Evolutionary conservation across 2,888 invertebrate genomes (phyloP).

Genomic region (Stegophylla sp.): DNA sequence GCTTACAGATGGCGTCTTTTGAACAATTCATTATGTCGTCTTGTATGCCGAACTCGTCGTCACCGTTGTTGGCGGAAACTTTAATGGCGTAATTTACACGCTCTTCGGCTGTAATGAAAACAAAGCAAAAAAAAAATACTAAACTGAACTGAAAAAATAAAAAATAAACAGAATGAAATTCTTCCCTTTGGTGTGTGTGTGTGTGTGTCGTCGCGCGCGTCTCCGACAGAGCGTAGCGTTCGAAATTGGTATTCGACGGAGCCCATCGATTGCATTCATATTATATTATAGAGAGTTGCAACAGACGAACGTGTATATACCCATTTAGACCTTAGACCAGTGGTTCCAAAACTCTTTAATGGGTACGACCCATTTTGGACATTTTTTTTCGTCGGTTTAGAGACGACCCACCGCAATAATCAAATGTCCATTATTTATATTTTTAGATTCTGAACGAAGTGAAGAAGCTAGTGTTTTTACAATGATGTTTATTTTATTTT

Average conservation of each 20-base stretch:
- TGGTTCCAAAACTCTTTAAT: too few relatives aligned
- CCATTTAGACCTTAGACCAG: too few relatives aligned
- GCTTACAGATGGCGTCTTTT: slow-evolving; percentile 41
- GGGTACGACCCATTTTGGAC: too few relatives aligned
- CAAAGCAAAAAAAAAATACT: background rate
- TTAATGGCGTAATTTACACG: slow-evolving; percentile 24
- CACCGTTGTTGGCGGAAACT: slow-evolving; percentile 19
- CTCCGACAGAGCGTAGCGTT: background rate
- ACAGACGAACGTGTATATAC: too few relatives aligned
- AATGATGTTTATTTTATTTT: too few relatives aligned
- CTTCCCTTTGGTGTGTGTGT: slow-evolving; percentile 6
- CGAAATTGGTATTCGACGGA: background rate
- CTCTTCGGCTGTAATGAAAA: slow-evolving; percentile 21
- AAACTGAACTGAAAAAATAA: slow-evolving; percentile 30
- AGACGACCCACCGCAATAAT: too few relatives aligned
- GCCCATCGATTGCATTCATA: background rate
- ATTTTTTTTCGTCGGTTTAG: too few relatives aligned
- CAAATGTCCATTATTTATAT: too few relatives aligned
- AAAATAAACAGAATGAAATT: slow-evolving; percentile 15
- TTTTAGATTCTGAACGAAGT: too few relatives aligned
- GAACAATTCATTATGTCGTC: slow-evolving; percentile 24
- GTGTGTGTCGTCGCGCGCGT: too few relatives aligned
- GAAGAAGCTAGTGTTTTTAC: too few relatives aligned
- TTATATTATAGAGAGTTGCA: too few relatives aligned
- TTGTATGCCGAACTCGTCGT: slow-evolving; percentile 8